A percentile compares a stretch with the other conserved stretches of the same genome.
Conservation (phyloP, 2,888 invertebrate species). For the Bembecia ichneumoniformis region DNA sequence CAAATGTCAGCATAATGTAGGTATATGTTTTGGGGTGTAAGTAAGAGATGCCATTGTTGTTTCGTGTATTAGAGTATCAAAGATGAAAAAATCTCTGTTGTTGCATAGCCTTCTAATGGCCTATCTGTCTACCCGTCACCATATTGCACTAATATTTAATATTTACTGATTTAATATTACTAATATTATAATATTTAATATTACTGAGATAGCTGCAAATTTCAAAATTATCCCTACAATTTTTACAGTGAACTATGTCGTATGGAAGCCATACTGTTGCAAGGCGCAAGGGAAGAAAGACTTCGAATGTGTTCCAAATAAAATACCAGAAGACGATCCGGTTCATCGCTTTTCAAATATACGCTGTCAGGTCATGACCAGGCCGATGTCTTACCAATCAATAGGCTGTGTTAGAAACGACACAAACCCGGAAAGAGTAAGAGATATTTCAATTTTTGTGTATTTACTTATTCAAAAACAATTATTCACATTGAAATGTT, state of each 20-base stretch:
- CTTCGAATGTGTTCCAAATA: constrained; percentile 19
- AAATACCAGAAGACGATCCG: constrained; percentile 24
- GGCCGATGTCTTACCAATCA: constrained; percentile 26
- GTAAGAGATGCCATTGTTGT: too few species aligned
- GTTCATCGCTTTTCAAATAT: constrained; percentile 27
- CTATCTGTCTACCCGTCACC: too few species aligned
- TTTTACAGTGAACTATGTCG: background rate
- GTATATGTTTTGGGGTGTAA: too few species aligned
- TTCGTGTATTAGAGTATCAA: too few species aligned
- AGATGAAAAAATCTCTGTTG: too few species aligned
- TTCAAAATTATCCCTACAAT: background rate
- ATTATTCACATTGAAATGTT: background rate
- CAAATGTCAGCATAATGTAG: too few species aligned
- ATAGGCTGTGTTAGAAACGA: constrained; percentile 21
- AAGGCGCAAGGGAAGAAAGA: constrained; percentile 18
- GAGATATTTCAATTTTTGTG: background rate
- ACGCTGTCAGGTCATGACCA: constrained; percentile 29
- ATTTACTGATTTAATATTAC: too few species aligned
- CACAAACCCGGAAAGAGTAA: constrained; percentile 21
- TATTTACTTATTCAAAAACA: background rate
- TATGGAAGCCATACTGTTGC: constrained; percentile 28
- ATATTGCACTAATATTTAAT: background rate
- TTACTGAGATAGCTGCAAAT: too few species aligned
- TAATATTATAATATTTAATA: background rate
- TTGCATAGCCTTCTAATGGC: too few species aligned